A percentile compares a stretch with the other conserved stretches of the same genome.
These are phyloP conservation scores for Platynereis dumerilii DNA, from an alignment of 2,888 invertebrate genomes.

Conservation along the genomic window DNA sequence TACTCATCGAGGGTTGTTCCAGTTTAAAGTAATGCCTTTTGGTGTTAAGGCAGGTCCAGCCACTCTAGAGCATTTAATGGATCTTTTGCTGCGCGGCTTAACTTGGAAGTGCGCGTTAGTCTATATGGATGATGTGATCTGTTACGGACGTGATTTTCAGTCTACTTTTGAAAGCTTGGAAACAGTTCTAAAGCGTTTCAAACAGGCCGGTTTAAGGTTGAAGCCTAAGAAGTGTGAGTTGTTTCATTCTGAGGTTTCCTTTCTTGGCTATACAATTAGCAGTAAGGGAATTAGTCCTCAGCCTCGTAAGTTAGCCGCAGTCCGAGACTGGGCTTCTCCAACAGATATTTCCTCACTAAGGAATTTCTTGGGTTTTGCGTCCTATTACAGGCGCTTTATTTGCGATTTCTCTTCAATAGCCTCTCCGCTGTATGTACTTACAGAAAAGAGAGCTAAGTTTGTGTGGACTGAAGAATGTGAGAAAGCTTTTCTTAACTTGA, in stretches of 20 bases:
- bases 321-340: neutral
- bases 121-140: conserved; percentile 6
- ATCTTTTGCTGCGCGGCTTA: neutral
- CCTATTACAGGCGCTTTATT: neutral
- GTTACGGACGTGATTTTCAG: neutral
- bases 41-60: neutral
- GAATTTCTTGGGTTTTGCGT: conserved; percentile 2
- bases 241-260: neutral
- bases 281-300: neutral
- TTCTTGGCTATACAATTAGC: neutral
- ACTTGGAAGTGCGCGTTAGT: neutral
- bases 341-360: neutral
- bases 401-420: neutral
- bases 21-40: conserved; percentile 11
- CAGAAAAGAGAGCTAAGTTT: neutral
- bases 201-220: neutral
- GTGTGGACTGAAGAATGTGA: neutral
- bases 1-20: neutral
- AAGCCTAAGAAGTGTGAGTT: conserved; percentile 5
- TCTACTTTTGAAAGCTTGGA: neutral
- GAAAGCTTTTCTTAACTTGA: neutral
- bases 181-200: neutral
- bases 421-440: neutral
- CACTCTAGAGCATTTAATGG: neutral
- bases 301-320: neutral